These are phyloP conservation scores for Ceratitis capitata DNA, from an alignment of 1,140 invertebrate genomes.

Conservation along the genomic window DNA sequence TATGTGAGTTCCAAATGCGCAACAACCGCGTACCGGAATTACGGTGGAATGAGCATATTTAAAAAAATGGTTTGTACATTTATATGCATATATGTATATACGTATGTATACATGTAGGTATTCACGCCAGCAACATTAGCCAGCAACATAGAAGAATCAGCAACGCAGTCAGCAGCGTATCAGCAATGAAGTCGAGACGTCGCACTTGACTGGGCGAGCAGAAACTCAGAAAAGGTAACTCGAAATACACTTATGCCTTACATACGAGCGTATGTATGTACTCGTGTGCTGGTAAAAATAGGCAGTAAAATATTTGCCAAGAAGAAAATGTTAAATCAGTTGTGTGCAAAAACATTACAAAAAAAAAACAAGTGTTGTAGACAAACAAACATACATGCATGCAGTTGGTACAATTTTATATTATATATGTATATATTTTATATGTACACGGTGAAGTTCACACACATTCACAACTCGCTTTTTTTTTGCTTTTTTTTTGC, in stretches of 20 bases:
- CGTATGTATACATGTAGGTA: neutral
- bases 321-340: neutral
- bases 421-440: neutral
- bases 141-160: neutral
- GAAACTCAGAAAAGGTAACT: neutral
- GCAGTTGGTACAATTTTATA: neutral
- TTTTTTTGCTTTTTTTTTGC: too few relatives aligned
- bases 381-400: neutral
- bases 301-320: neutral
- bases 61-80: neutral
- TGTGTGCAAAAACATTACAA: slow-evolving; percentile 27
- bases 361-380: neutral
- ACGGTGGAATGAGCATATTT: neutral
- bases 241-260: neutral
- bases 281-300: neutral
- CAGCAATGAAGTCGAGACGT: slow-evolving; percentile 15
- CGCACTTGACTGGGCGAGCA: slow-evolving; percentile 16
- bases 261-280: neutral
- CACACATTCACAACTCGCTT: neutral
- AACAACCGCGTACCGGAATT: neutral
- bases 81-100: neutral
- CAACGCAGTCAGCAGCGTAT: neutral
- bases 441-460: neutral
- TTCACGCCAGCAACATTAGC: neutral
- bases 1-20: neutral